Percentiles rank a stretch among this genome's conserved stretches.
phyloP scores from a whole-genome alignment of 2,888 invertebrate genomes.

The Phyllotreta striolata region DNA sequence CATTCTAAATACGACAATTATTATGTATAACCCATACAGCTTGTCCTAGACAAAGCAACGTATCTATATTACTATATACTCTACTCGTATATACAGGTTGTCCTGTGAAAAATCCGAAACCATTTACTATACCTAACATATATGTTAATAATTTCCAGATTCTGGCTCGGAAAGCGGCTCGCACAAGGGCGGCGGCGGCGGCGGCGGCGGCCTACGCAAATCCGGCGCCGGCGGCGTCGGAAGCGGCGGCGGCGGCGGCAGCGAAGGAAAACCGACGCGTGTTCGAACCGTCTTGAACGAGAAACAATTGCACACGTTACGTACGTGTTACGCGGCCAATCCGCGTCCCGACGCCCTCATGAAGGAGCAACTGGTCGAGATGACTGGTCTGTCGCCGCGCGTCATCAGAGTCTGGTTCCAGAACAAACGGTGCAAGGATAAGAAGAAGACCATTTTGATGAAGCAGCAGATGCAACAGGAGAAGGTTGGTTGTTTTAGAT shows the following conservation, averaged over 20 bases:
- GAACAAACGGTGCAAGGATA: constrained; percentile 97
- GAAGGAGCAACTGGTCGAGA: constrained; percentile 99
- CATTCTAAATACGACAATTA: too few species aligned
- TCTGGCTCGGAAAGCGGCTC: constrained; percentile 92
- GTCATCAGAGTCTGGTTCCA: constrained; percentile 99
- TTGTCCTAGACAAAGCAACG: too few species aligned
- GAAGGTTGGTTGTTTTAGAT: constrained; percentile 71
- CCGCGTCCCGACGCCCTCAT: constrained; percentile 98
- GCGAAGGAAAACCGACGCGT: constrained; percentile 96
- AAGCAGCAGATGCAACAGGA: constrained; percentile 98
- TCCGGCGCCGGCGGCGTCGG: constrained; percentile 58
- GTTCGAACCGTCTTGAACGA: constrained; percentile 99
- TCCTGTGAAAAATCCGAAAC: too few species aligned
- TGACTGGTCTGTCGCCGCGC: constrained; percentile 96
- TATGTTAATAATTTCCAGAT: constrained; percentile 67
- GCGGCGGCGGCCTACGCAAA: constrained; percentile 58
- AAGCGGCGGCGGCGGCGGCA: constrained; percentile 64
- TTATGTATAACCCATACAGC: too few species aligned
- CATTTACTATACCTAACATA: not conserved
- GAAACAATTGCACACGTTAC: constrained; percentile 95
- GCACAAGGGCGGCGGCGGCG: constrained; percentile 70
- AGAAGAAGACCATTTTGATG: constrained; percentile 95
- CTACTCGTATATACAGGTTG: not conserved
- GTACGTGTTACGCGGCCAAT: constrained; percentile 97
- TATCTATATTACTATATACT: too few species aligned